A percentile compares a stretch with the other conserved stretches of the same genome.
Conservation (phyloP, 1,140 invertebrate species). For the Platyura marginata region DNA sequence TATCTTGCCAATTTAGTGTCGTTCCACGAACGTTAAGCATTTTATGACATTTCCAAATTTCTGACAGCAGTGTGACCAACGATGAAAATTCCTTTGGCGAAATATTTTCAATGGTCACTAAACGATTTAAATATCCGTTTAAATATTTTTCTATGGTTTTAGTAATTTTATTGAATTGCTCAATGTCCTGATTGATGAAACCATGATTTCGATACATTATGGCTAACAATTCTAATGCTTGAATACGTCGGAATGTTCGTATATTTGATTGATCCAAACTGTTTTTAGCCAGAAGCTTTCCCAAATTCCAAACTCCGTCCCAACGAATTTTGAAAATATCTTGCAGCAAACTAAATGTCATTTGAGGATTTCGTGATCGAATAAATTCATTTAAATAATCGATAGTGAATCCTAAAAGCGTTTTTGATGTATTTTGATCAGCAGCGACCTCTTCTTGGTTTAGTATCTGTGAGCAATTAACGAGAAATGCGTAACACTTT, state of each 20-base stretch:
- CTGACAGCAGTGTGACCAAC: not conserved
- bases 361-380: conserved; percentile 7
- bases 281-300: conserved; percentile 1
- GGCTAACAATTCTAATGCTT: conserved; percentile 31
- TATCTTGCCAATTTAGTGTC: conserved; percentile 20
- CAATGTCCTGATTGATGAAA: conserved; percentile 4
- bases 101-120: not conserved
- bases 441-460: not conserved
- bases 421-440: no score
- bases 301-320: conserved; percentile 6
- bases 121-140: not conserved
- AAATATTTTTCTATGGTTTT: conserved; percentile 7
- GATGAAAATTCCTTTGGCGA: conserved; percentile 6
- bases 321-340: conserved; percentile 8
- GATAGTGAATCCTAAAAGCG: conserved; percentile 2
- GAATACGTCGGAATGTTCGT: conserved; percentile 29
- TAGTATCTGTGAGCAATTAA: not conserved
- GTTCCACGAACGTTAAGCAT: not conserved
- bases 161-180: conserved; percentile 3
- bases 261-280: conserved; percentile 23
- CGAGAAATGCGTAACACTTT: conserved; percentile 7
- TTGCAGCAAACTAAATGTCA: conserved; percentile 6
- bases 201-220: conserved; percentile 30
- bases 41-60: not conserved
- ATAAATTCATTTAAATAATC: conserved; percentile 8